A percentile compares a stretch with the other conserved stretches of the same genome.
Evolutionary conservation across 2,113 vertebrate species (phyloP).

Genomic region (Papio anubis): DNA sequence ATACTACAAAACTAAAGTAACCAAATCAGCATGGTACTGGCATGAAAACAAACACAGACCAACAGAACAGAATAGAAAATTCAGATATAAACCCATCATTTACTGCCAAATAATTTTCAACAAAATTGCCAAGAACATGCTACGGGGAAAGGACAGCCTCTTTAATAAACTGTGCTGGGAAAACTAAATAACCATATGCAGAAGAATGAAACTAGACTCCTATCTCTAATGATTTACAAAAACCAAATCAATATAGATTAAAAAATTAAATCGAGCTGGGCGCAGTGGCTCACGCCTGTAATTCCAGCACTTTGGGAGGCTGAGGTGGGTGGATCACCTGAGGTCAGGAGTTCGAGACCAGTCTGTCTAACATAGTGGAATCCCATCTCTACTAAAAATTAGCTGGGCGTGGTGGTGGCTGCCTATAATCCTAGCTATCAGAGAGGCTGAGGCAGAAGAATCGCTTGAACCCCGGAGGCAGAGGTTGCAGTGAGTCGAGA

Average conservation of each 20-base stretch:
- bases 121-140: neutral
- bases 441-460: too few relatives aligned
- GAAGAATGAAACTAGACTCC: neutral
- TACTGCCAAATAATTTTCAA: neutral
- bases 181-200: neutral
- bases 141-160: neutral
- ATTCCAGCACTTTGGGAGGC: too few relatives aligned
- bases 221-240: neutral
- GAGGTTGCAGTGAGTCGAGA: too few relatives aligned
- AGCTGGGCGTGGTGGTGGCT: too few relatives aligned
- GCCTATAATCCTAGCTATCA: too few relatives aligned
- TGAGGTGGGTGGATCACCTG: too few relatives aligned
- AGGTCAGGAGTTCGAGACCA: too few relatives aligned
- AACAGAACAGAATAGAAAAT: neutral
- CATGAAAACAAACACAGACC: neutral
- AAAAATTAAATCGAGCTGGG: neutral
- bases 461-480: too few relatives aligned
- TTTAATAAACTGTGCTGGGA: neutral
- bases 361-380: too few relatives aligned
- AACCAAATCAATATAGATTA: neutral
- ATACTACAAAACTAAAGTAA: neutral
- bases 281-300: too few relatives aligned
- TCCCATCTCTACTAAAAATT: too few relatives aligned
- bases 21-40: neutral
- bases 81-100: neutral